A percentile compares a stretch with the other conserved stretches of the same genome.
These are phyloP conservation scores for Oceanites oceanicus DNA, from an alignment of 2,113 vertebrate genomes.

Conservation along the genomic window DNA sequence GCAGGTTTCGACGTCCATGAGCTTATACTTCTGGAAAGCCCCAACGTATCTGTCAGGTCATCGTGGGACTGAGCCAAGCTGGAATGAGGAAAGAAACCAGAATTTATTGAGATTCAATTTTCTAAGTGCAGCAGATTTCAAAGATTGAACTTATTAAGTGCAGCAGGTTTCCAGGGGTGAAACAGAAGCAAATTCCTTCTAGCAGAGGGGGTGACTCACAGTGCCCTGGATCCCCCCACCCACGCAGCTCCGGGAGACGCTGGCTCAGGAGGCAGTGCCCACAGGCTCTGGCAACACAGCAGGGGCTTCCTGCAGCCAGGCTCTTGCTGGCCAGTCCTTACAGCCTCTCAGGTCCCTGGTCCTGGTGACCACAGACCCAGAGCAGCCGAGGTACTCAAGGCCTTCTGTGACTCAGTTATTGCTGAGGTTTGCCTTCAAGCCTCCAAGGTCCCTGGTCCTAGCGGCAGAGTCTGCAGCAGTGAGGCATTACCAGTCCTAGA, in stretches of 20 bases:
- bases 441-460: not conserved
- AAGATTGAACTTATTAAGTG: not conserved
- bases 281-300: not conserved
- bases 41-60: not conserved
- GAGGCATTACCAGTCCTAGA: not conserved
- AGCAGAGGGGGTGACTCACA: not conserved
- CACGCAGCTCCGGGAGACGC: not conserved
- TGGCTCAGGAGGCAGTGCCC: not conserved
- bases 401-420: not conserved
- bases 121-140: not conserved
- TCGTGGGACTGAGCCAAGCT: fast-evolving
- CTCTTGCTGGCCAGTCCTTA: not conserved
- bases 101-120: not conserved
- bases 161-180: not conserved
- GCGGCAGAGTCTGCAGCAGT: not conserved
- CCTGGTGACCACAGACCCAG: not conserved
- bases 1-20: fast-evolving
- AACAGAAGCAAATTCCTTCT: not conserved
- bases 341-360: not conserved
- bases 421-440: not conserved
- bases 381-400: not conserved
- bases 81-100: not conserved
- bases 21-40: not conserved
- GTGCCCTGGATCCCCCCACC: fast-evolving
- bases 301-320: not conserved